Percentiles rank a stretch among this genome's conserved stretches.
These are phyloP conservation scores for Eunapius fragilis DNA, from an alignment of 37 sponge, comb jelly and placozoan species.

Conservation along the genomic window DNA sequence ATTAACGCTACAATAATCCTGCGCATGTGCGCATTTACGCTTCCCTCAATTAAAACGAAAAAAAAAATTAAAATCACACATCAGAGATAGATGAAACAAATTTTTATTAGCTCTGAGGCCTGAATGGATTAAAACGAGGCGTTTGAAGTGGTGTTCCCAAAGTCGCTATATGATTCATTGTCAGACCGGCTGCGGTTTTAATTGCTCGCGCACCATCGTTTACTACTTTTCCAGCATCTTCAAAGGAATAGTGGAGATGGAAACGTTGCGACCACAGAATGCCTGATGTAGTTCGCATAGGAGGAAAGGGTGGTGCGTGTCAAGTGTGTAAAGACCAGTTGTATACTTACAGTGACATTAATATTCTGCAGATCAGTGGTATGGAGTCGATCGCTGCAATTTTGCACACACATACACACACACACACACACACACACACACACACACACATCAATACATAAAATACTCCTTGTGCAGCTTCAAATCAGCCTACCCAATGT, in stretches of 20 bases:
- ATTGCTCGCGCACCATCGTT: not conserved
- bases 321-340: not conserved
- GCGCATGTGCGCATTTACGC: not conserved
- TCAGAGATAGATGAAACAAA: not conserved
- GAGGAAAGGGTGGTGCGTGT: not conserved
- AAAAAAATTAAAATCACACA: not conserved
- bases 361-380: conserved; percentile 21
- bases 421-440: not conserved
- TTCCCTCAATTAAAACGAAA: not conserved
- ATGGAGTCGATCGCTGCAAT: conserved; percentile 65
- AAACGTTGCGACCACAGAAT: conserved; percentile 79
- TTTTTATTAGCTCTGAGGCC: not conserved
- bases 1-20: not conserved
- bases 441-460: conserved; percentile 8
- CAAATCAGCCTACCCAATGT: conserved; percentile 30
- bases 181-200: not conserved
- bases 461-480: not conserved
- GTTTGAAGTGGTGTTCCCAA: not conserved
- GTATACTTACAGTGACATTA: conserved; percentile 68
- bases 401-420: not conserved
- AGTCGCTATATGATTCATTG: not conserved
- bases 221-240: conserved; percentile 37
- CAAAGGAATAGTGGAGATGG: conserved; percentile 70
- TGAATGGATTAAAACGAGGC: not conserved
- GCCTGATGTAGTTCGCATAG: conserved; percentile 30